Evolutionary conservation across 2,113 vertebrate species (phyloP).

Genomic region (Syngnathus typhle): DNA sequence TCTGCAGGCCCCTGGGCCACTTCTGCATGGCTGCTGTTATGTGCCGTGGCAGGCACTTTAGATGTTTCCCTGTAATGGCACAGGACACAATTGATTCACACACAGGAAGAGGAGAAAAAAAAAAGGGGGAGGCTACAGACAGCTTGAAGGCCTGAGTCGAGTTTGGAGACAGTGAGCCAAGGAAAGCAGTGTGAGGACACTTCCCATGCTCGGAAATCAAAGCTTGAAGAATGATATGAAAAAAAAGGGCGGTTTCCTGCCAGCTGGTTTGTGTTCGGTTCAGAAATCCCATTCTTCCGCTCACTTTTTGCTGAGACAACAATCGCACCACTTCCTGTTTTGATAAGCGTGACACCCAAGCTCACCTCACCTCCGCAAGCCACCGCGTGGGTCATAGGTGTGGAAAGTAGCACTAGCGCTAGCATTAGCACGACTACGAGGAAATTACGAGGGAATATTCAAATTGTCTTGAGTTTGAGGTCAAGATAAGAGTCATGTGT

Average conservation of each 20-base stretch:
- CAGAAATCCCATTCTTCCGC: constrained; percentile 73
- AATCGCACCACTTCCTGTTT: constrained; percentile 67
- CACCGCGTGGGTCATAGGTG: constrained; percentile 3
- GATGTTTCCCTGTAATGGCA: constrained; percentile 30
- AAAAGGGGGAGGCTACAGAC: constrained; percentile 14
- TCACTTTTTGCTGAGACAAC: constrained; percentile 72
- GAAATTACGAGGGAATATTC: not conserved
- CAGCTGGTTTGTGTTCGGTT: constrained; percentile 73
- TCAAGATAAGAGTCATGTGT: not conserved
- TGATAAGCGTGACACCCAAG: constrained; percentile 54
- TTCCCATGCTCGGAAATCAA: constrained; percentile 70
- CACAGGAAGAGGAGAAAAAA: constrained; percentile 17
- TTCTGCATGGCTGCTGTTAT: constrained; percentile 33
- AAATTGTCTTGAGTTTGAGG: constrained; percentile 6
- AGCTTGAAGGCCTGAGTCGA: constrained; percentile 25
- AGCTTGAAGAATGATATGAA: constrained; percentile 63
- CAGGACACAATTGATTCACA: constrained; percentile 11
- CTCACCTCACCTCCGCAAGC: constrained; percentile 37
- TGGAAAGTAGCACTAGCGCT: constrained; percentile 9
- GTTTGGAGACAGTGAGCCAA: constrained; percentile 38
- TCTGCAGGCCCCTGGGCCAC: constrained; percentile 14
- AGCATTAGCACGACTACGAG: not conserved
- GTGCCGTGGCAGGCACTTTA: constrained; percentile 18
- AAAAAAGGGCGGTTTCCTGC: constrained; percentile 71
- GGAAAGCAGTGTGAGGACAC: constrained; percentile 50